Conservation (phyloP, 2,113 vertebrate species). For the Ageneiosus marmoratus region DNA sequence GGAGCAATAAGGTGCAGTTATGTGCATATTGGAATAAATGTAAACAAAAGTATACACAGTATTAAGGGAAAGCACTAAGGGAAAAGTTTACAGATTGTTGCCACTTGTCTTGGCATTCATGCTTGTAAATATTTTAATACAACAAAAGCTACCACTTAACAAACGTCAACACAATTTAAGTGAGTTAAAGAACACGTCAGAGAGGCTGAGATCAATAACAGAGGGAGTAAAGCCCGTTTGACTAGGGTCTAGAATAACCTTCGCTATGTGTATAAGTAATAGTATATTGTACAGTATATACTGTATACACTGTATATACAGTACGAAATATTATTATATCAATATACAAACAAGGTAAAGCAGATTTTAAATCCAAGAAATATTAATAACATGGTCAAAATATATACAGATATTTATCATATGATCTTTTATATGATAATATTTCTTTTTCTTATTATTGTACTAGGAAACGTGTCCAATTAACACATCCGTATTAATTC, state of each 20-base stretch:
- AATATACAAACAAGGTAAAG: too few species aligned
- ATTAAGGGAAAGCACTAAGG: neutral
- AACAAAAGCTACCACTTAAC: too few species aligned
- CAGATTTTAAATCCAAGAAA: neutral
- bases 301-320: too few species aligned
- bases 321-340: too few species aligned
- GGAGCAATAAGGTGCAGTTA: too few species aligned
- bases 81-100: neutral
- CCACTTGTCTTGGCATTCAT: neutral
- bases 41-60: too few species aligned
- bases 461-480: too few species aligned
- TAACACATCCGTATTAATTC: neutral
- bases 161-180: too few species aligned
- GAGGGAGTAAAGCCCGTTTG: neutral
- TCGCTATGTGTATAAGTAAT: neutral
- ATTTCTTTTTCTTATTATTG: neutral
- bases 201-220: neutral
- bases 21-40: too few species aligned
- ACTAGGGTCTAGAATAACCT: neutral
- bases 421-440: neutral
- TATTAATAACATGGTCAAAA: neutral
- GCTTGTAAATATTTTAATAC: neutral
- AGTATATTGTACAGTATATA: too few species aligned
- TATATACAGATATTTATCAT: neutral
- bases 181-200: neutral